phyloP scores from a whole-genome alignment of 2,888 invertebrate species.

The Villa cingulata region DNA sequence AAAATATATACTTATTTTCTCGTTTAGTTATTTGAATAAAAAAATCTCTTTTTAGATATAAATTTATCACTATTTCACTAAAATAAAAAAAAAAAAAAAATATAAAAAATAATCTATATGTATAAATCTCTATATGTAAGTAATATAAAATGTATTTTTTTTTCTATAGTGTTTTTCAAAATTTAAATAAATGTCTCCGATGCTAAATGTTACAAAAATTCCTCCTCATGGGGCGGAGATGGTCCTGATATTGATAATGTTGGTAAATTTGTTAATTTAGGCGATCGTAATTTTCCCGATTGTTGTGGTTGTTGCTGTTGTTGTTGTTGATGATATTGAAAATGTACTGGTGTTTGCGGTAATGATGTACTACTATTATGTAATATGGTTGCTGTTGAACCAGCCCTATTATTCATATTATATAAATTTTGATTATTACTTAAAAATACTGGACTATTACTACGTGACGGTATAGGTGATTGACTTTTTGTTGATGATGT shows the following conservation, averaged over 20 bases:
- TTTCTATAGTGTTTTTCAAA: not conserved
- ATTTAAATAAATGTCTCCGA: constrained; percentile 37
- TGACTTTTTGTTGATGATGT: not conserved
- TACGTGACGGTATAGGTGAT: not conserved
- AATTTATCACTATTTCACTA: too few species aligned
- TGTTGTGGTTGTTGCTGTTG: constrained; percentile 26
- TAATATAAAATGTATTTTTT: too few species aligned
- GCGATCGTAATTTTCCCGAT: constrained; percentile 14
- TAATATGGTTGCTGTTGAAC: not conserved
- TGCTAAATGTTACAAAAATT: constrained; percentile 37
- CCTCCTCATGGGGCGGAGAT: constrained; percentile 54
- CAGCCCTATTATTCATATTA: not conserved
- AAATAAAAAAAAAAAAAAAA: too few species aligned
- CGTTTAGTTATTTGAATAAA: too few species aligned
- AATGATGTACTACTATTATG: not conserved
- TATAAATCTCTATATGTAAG: too few species aligned
- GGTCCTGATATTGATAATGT: constrained; percentile 69
- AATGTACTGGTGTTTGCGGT: constrained; percentile 12
- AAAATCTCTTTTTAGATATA: too few species aligned
- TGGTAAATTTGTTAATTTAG: constrained; percentile 43
- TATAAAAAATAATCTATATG: too few species aligned
- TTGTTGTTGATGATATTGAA: constrained; percentile 25
- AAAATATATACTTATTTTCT: too few species aligned
- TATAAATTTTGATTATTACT: not conserved
- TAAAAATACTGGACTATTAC: not conserved